Evolutionary conservation across 2,888 invertebrate genomes (phyloP), one percentile per base, ranked within the genome.

Genomic region (Cephonodes hylas): DNA sequence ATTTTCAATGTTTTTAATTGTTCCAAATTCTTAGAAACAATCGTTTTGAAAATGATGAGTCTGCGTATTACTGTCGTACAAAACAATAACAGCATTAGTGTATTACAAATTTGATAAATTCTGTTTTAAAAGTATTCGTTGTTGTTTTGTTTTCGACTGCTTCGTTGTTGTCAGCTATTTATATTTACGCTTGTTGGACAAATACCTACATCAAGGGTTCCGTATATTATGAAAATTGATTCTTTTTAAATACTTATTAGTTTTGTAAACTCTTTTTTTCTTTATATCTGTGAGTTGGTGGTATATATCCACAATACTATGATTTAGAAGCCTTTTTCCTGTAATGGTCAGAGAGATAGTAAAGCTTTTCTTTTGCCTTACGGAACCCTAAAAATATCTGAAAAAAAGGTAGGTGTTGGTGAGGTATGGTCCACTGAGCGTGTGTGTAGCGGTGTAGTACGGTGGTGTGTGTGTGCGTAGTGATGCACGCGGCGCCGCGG

Each of bases 401-500:
- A 18, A 31, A n/a, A 5, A 15, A 48, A 25, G 4, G 4, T 4
- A 22, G 3, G n/a, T 46, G 1, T 7, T 46, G 34, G 10, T 3
- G 38, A n/a, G 23, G n/a, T 48, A 48, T 15, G 22, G 1, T 34
- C 48, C 34, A 42, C 59, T 59, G 59, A 56, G 63, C 18, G 63
- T 13, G 63, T 60, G 64, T 42, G 63, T 59, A 27, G 57, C 45
- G 57, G 42, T 59, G 58, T 53, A 45, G 63, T 58, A 48, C 46
- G 42, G 34, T 57, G 53, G 65, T 58, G 66, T 64, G 63, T 69
- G 71, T 67, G 71, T 72, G 73, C 66, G 74, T 93, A 79, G 94
- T 93, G 74, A 88, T 92, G 82, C 89, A 92, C 83, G 91, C 93
- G 93, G 95, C 95, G 80, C 96, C 96, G 78, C 96, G 96, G 88